A percentile compares a stretch with the other conserved stretches of the same genome.
These are phyloP conservation scores for Helicoverpa assulta DNA, from an alignment of 2,888 invertebrate genomes.

Conservation along the genomic window DNA sequence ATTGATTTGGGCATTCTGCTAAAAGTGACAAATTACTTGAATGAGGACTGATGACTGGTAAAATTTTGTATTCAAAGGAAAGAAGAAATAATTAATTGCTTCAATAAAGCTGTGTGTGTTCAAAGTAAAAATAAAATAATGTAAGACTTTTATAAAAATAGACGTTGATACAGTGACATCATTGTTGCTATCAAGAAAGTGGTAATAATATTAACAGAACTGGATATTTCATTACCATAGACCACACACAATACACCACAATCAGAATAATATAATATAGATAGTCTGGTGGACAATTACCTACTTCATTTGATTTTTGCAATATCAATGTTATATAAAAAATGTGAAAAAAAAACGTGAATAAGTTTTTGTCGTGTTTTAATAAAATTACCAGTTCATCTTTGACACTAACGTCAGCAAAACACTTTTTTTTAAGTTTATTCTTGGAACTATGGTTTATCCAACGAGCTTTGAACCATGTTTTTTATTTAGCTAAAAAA, in stretches of 20 bases:
- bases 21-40: conserved; percentile 2
- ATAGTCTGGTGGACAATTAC: neutral
- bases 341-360: neutral
- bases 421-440: neutral
- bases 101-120: neutral
- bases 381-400: too few species aligned
- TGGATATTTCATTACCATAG: conserved; percentile 9
- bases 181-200: conserved; percentile 15
- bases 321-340: neutral
- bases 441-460: too few species aligned
- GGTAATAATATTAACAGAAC: conserved; percentile 4
- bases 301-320: neutral
- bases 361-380: too few species aligned
- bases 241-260: neutral
- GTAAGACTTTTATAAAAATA: conserved; percentile 6
- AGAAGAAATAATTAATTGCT: too few species aligned
- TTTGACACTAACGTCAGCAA: too few species aligned
- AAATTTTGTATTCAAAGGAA: too few species aligned
- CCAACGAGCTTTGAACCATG: too few species aligned
- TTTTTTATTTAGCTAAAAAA: too few species aligned
- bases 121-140: neutral
- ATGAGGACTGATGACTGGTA: too few species aligned
- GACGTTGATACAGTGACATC: conserved; percentile 21
- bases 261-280: neutral
- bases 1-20: conserved; percentile 25